Evolutionary conservation across 2,797 vertebrate genomes (phyloP), one percentile per base, ranked within the genome.

Genomic region (Diplodus puntazzo): DNA sequence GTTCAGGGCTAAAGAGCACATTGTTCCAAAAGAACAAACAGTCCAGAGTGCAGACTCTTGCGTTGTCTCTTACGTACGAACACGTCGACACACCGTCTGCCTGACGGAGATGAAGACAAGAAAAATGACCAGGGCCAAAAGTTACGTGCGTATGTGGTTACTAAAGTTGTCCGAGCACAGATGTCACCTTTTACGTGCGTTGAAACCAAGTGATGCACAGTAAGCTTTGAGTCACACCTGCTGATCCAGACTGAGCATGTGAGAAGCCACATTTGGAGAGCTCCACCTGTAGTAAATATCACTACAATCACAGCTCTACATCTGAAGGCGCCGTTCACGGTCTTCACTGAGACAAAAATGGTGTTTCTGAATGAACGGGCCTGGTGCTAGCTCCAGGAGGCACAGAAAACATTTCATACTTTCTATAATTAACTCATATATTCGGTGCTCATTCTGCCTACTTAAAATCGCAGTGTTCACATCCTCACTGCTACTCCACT

Each of bases 241-340:
- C 21, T 69, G 45, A 72, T 77, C 61, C 9, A 23, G 54, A 50
- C 60, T 65, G 67, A 30, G 57, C 53, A 20, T 66, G 75, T 3
- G 69, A 75, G 50, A 70, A 75, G 85, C 55, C 73, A n/a, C n/a
- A n/a, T n/a, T n/a, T n/a, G 21, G 61, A 74, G 68, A 71, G 67
- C 84, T 83, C 81, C 81, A 80, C 77, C 83, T 84, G 79, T 70
- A 64, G 73, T 64, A 77, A 60, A 74, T 25, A 70, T 34, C 61
- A 58, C 12, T 43, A 11, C 72, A 17, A 59, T 46, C 79, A 42
- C 60, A 55, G 57, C 59, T 27, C 64, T 62, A 46, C 57, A 53
- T 60, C 59, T 55, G 61, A 52, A 71, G 63, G 60, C 46, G 58
- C 60, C 4, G 12, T 42, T 49, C 23, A 27, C 30, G 2, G n/a